These are phyloP conservation scores for Eulithis prunata DNA, from an alignment of 2,888 invertebrate genomes.

Conservation along the genomic window DNA sequence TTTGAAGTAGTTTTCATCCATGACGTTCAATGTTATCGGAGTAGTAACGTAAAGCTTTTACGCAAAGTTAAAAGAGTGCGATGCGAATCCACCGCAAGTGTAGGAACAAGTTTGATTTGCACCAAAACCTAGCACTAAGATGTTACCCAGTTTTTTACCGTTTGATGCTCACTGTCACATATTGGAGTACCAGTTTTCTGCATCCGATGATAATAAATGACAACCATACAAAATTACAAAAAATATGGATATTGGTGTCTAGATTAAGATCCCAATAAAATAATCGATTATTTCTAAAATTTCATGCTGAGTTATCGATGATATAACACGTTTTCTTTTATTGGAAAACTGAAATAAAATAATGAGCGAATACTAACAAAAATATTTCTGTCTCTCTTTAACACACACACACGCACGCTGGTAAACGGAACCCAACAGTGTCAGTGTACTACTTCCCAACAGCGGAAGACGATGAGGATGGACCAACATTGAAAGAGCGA, in stretches of 20 bases:
- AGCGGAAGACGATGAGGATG: constrained; percentile 95
- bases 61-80: constrained; percentile 30
- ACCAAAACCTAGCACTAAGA: constrained; percentile 56
- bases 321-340: constrained; percentile 46
- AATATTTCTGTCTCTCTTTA: constrained; percentile 73
- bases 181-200: constrained; percentile 53
- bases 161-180: constrained; percentile 44
- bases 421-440: constrained; percentile 92
- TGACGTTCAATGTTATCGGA: constrained; percentile 38
- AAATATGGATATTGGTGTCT: constrained; percentile 81
- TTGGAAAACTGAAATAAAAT: constrained; percentile 57
- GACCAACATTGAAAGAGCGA: constrained; percentile 94
- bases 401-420: constrained; percentile 75
- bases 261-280: constrained; percentile 56
- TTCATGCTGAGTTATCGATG: constrained; percentile 3
- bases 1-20: constrained; percentile 43
- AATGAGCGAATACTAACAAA: constrained; percentile 84
- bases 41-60: constrained; percentile 39
- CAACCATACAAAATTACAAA: constrained; percentile 73
- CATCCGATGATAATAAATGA: constrained; percentile 77
- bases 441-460: constrained; percentile 98
- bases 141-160: constrained; percentile 40
- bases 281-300: constrained; percentile 31
- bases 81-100: constrained; percentile 54
- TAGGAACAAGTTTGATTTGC: constrained; percentile 63